Evolutionary conservation across 1,140 invertebrate genomes (phyloP), one percentile per base, ranked within the genome.

Genomic region (Drosophila orosa): DNA sequence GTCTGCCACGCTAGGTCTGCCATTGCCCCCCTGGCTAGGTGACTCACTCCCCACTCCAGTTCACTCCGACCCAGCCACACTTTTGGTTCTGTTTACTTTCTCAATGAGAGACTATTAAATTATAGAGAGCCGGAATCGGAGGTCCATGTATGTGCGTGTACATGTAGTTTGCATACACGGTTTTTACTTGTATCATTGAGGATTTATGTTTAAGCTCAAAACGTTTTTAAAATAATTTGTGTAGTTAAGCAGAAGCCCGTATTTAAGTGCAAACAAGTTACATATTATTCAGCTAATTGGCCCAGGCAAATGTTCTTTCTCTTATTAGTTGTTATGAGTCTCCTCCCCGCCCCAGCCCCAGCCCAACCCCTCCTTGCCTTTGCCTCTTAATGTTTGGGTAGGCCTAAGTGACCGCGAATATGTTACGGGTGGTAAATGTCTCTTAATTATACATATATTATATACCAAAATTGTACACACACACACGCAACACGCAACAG

Each of bases 61-160:
- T 50, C 63, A 44, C 50, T 40, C 56, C 71, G 50, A 58, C 59
- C 63, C 54, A 66, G 50, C 35, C 45, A 66, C 37, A 54, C 44
- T 58, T 48, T 69, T 68, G 62, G 74, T 77, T 85, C 74, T 75
- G 74, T 79, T 82, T 76, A 68, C 66, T 73, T 54, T 87, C 69
- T 75, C 56, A 75, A 78, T 76, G 83, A 87, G 83, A 87, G 79
- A 86, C 85, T 74, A 78, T 72, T 69, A 63, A 55, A 60, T 61
- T 79, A 66, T 71, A 50, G 17, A 75, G 58, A 76, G 61, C 66
- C 57, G 54, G 44, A 74, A 75, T 72, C 45, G 45, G 45, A 27
- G 25, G 45, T 68, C 75, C 68, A 63, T 82, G 74, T 74, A 67
- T 85, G 69, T 74, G 58, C 58, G 69, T 67, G 63, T 69, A 83